A percentile compares a stretch with the other conserved stretches of the same genome.
Evolutionary conservation across 1,140 invertebrate species (phyloP).

Genomic region (Heliconius congener): DNA sequence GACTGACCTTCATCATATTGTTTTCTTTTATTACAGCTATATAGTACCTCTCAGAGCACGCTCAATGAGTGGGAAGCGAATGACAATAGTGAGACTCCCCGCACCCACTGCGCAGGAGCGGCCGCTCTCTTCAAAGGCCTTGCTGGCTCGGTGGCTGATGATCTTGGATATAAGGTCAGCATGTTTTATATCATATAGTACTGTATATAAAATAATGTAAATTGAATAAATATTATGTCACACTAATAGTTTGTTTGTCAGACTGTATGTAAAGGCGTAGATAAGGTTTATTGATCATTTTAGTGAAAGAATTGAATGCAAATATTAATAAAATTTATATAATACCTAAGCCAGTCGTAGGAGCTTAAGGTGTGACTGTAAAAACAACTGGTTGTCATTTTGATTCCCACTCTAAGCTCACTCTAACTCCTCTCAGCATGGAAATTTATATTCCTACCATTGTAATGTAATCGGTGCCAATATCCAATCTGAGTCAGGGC

Average conservation of each 20-base stretch:
- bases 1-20: neutral
- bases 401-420: no score
- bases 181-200: conserved; percentile 15
- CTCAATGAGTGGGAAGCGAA: conserved; percentile 54
- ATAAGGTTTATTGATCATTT: neutral
- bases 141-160: conserved; percentile 75
- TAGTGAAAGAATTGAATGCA: neutral
- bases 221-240: neutral
- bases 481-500: no score
- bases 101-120: conserved; percentile 59
- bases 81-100: conserved; percentile 65
- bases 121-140: conserved; percentile 59
- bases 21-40: conserved; percentile 54
- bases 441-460: no score
- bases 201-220: neutral
- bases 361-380: no score
- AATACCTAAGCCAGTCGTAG: no score
- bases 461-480: no score
- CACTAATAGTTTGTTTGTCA: neutral
- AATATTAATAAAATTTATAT: neutral
- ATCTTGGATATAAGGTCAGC: conserved; percentile 70
- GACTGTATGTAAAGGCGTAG: neutral
- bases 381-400: no score
- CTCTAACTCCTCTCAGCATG: no score
- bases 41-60: conserved; percentile 62